Percentiles rank a stretch among this genome's conserved stretches.
Conservation (phyloP, 2,113 vertebrate genomes). For the Lepus timidus region DNA sequence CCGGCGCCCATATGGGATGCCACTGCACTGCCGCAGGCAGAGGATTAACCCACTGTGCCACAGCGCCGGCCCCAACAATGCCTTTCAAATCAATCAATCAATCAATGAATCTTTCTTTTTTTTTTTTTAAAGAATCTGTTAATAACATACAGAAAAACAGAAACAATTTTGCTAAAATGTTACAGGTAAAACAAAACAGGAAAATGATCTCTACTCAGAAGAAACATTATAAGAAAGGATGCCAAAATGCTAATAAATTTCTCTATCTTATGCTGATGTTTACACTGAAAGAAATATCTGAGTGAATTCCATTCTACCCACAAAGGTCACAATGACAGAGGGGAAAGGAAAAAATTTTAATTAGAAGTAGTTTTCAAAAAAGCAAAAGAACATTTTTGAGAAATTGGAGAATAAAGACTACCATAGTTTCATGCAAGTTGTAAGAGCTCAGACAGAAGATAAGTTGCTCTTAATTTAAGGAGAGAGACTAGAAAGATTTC, state of each 20-base stretch:
- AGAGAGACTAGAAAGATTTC: not conserved
- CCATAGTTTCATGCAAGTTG: not conserved
- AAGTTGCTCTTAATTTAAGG: conserved; percentile 23
- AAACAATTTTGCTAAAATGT: conserved; percentile 17
- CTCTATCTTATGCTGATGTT: conserved; percentile 16
- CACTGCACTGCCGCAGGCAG: too few species aligned
- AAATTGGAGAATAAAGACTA: conserved; percentile 20
- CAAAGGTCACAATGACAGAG: conserved; percentile 42
- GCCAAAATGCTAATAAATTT: conserved; percentile 16
- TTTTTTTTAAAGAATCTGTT: not conserved
- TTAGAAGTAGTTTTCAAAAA: conserved; percentile 22
- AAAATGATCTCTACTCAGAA: conserved; percentile 17
- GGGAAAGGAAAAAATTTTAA: conserved; percentile 30
- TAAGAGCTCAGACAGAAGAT: conserved; percentile 22
- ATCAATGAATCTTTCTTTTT: too few species aligned
- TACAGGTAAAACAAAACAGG: conserved; percentile 43
- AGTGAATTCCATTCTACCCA: not conserved
- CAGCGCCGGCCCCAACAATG: too few species aligned
- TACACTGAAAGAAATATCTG: not conserved
- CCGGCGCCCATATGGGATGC: too few species aligned
- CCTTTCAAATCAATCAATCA: too few species aligned
- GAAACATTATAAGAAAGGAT: not conserved
- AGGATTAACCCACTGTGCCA: too few species aligned
- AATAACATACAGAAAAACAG: not conserved
- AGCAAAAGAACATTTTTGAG: not conserved